Base-by-base conservation (phyloP, 2,888 invertebrate genomes). In the Gastracanthus pulcherrimus region DNA sequence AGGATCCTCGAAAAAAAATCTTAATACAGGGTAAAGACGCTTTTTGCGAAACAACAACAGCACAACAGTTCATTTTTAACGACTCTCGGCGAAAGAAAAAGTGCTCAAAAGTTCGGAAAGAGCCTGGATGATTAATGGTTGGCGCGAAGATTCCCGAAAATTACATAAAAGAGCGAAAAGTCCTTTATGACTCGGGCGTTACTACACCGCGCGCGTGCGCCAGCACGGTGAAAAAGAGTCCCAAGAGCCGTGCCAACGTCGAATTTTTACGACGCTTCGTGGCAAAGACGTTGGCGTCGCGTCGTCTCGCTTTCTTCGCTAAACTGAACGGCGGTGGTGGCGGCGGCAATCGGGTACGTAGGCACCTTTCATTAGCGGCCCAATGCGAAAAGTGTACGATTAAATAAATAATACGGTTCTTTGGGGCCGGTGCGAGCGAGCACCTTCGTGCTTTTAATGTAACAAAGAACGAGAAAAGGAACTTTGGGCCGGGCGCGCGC, bases 391-490 rank as follows among this genome's bases (percentile, higher is more conserved):
- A 82, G 60, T 76, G 76, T 79, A 34, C 85, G 85, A 87, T 87
- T 85, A 87, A 87, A 87, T 86, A 86, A 88, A 88, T 83, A 82
- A 84, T 78, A 81, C 69, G 75, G 55, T 75, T 58, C 51, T 67
- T 70, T 51, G 7, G 72, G 34, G 26, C 76, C 36, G 26, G 76
- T 19, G 76, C 80, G 29, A 62, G 64, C 75, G 71, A 72, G 29
- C 31, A 36, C 34, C 26, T 66, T 67, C 41, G 75, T 16, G 45
- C 23, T 69, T 76, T 76, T 41, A 48, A 76, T 55, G 29, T 31
- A 77, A 81, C 81, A 74, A 76, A 71, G 76, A 70, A 51, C n/a
- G n/a, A n/a, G n/a, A 29, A 29, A 36, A 76, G 41, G 66, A 64
- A 76, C 58, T 76, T n/a, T n/a, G n/a, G n/a, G n/a, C n/a, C n/a